These are phyloP conservation scores for Caranx ignobilis DNA, from an alignment of 2,113 vertebrate species.

Conservation along the genomic window DNA sequence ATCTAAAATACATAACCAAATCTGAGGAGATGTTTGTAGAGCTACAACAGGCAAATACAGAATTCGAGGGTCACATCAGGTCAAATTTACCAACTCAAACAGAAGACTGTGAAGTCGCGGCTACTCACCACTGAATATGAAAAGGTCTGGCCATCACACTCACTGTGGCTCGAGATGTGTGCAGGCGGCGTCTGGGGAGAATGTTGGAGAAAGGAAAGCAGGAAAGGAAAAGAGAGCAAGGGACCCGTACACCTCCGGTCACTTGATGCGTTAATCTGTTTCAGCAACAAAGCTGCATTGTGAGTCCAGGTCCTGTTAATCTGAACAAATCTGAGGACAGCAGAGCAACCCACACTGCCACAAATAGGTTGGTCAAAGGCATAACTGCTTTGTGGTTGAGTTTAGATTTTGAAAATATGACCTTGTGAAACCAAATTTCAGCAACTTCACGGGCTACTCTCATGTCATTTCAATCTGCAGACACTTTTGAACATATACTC, in stretches of 20 bases:
- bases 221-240: conserved; percentile 56
- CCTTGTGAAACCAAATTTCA: conserved; percentile 11
- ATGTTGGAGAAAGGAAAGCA: conserved; percentile 54
- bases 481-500: neutral
- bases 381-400: neutral
- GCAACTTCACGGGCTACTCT: neutral
- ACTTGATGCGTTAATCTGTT: conserved; percentile 87
- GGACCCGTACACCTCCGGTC: conserved; percentile 81
- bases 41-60: neutral
- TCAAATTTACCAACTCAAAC: neutral
- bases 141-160: conserved; percentile 39
- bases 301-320: conserved; percentile 78
- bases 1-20: neutral
- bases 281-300: conserved; percentile 85
- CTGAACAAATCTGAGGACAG: conserved; percentile 74
- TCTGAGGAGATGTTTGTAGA: neutral
- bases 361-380: conserved; percentile 34
- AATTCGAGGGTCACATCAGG: conserved; percentile 6
- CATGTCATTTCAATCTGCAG: neutral
- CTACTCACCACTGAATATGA: conserved; percentile 31
- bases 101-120: neutral
- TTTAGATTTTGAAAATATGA: conserved; percentile 26
- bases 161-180: conserved; percentile 46
- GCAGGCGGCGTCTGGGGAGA: conserved; percentile 47
- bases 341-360: conserved; percentile 49